phyloP scores from a whole-genome alignment of 2,888 invertebrate species.

The Phragmatobia fuliginosa region DNA sequence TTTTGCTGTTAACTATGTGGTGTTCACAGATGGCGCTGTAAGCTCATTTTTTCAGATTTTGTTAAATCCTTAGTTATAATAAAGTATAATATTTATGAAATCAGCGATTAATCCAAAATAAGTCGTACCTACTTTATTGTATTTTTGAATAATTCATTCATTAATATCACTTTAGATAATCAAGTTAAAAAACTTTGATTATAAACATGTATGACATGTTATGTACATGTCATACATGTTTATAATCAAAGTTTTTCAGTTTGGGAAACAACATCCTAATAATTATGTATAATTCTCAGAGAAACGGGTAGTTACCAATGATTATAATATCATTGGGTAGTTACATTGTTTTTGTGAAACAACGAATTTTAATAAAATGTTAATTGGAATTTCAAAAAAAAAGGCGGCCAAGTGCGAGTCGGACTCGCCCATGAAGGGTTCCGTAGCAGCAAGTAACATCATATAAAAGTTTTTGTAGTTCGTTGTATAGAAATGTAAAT shows the following conservation, averaged over 20 bases:
- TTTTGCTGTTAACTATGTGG: not conserved
- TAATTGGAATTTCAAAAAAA: no score
- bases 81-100: not conserved
- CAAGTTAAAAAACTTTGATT: not conserved
- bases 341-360: not conserved
- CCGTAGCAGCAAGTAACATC: no score
- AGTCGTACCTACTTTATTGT: no score
- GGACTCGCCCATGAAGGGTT: no score
- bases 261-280: not conserved
- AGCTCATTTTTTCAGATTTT: not conserved
- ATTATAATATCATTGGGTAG: no score
- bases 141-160: not conserved
- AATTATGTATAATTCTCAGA: not conserved
- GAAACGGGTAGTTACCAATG: not conserved
- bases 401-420: no score
- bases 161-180: not conserved
- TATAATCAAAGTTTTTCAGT: not conserved
- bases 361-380: not conserved
- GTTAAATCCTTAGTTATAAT: not conserved
- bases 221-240: no score
- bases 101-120: not conserved
- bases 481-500: no score
- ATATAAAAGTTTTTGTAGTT: no score
- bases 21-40: slow-evolving; percentile 18
- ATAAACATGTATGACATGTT: no score